phyloP scores from a whole-genome alignment of 2,797 vertebrate species.

The Silurus aristotelis region DNA sequence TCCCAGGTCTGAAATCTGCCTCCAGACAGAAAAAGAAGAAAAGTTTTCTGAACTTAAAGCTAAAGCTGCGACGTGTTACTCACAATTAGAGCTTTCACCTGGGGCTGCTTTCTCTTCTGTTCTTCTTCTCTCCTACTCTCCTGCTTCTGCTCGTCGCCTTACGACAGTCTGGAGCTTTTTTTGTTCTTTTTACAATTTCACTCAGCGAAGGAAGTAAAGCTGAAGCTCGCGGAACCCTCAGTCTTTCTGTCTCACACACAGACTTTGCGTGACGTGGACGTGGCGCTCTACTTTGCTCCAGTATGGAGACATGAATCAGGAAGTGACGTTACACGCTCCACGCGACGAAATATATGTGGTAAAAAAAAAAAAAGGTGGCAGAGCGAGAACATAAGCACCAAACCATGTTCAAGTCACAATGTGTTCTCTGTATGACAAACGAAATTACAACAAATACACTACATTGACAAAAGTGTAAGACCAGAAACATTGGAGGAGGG shows the following conservation, averaged over 20 bases:
- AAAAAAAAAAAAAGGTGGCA: too few relatives aligned
- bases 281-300: constrained; percentile 52
- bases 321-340: constrained; percentile 53
- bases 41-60: not conserved
- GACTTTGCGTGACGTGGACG: constrained; percentile 53
- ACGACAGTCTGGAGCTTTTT: not conserved
- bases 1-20: not conserved
- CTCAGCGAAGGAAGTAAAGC: not conserved
- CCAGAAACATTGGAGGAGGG: too few relatives aligned
- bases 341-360: not conserved
- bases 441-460: too few relatives aligned
- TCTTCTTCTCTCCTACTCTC: constrained; percentile 14
- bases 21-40: not conserved
- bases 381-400: too few relatives aligned
- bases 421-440: too few relatives aligned
- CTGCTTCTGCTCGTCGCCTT: not conserved
- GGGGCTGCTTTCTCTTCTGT: not conserved
- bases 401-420: too few relatives aligned
- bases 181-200: not conserved
- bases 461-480: too few relatives aligned
- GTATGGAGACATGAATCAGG: constrained; percentile 39
- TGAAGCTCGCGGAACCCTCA: not conserved
- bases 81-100: not conserved
- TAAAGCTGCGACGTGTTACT: constrained; percentile 15
- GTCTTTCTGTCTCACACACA: constrained; percentile 1